Evolutionary conservation across 1,140 invertebrate genomes (phyloP).

Genomic region (Trachelipus rathkii): DNA sequence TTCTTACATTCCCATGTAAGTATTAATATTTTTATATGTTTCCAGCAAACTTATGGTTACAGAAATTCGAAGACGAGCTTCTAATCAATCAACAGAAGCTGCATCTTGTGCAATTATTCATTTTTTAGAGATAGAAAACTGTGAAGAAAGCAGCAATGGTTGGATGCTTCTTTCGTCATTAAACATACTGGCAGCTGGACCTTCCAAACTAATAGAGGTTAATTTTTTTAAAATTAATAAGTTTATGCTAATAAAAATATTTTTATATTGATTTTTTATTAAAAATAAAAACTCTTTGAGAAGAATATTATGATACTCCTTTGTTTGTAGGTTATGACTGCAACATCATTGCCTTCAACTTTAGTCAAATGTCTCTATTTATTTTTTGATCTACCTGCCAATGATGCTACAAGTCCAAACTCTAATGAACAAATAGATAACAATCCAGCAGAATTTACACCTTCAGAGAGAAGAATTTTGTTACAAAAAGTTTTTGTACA

Average conservation of each 20-base stretch:
- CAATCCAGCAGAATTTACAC: constrained; percentile 77
- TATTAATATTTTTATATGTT: constrained; percentile 50
- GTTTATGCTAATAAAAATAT: not conserved
- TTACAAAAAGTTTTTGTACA: constrained; percentile 96
- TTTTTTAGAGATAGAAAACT: constrained; percentile 86
- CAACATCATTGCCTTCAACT: constrained; percentile 90
- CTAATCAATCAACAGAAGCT: constrained; percentile 91
- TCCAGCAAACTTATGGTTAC: constrained; percentile 92
- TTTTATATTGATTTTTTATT: constrained; percentile 4
- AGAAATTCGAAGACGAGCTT: constrained; percentile 86
- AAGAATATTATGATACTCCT: not conserved
- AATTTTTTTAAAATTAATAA: not conserved
- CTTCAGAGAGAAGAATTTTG: constrained; percentile 80
- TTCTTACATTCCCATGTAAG: no score
- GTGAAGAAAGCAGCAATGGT: constrained; percentile 84
- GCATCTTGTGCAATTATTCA: constrained; percentile 93
- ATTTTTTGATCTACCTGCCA: constrained; percentile 94
- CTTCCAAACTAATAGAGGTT: constrained; percentile 51
- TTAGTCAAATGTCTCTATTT: constrained; percentile 97
- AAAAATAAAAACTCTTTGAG: not conserved
- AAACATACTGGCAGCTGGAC: constrained; percentile 77
- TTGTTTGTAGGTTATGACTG: constrained; percentile 71
- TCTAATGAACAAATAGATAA: constrained; percentile 56
- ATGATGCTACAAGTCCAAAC: constrained; percentile 49
- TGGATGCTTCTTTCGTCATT: constrained; percentile 92